Evolutionary conservation across 2,797 vertebrate species (phyloP), one percentile per base, ranked within the genome.

Genomic region (Pteronotus mesoamericanus): DNA sequence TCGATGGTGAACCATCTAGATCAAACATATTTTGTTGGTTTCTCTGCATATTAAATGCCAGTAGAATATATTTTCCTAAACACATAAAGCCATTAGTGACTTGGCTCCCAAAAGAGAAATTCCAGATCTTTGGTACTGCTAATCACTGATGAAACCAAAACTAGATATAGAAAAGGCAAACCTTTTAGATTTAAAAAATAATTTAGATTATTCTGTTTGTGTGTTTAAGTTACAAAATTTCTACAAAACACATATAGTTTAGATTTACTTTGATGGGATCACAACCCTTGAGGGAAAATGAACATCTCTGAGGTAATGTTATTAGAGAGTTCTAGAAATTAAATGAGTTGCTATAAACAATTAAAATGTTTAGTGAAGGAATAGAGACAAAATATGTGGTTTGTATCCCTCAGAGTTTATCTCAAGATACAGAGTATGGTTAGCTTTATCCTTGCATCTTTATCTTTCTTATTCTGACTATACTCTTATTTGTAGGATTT

Each of bases 241-340:
- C 75, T 80, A 82, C 16, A 94, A 95, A 95, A 69, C 37, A 84
- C 84, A 69, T 91, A 94, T 87, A 94, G 94, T 96, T 97, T 96
- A 83, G n/a, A 69, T 94, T 93, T 95, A 89, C 88, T 96, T 94
- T 92, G 59, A 84, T 86, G 16, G 32, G 71, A 83, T 84, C 59
- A 95, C 6, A 97, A 77, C 29, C 83, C 61, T 95, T 94, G 32
- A 90, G 72, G 75, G 42, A 86, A 91, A 80, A 80, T 80, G 82
- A 96, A 80, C 59, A 96, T 91, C 61, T 91, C 37, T 71, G 11
- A 95, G 79, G 89, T 87, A 92, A 92, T 95, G 39, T 59, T 89
- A 89, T 94, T 97, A 89, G n/a, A 79, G 32, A 55, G 9, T 59
- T 0, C 46, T 89, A 72, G 39, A 94, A 94, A 96, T 89, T 86